Conservation (phyloP, 2,888 invertebrate genomes). For the Aradus depressus region DNA sequence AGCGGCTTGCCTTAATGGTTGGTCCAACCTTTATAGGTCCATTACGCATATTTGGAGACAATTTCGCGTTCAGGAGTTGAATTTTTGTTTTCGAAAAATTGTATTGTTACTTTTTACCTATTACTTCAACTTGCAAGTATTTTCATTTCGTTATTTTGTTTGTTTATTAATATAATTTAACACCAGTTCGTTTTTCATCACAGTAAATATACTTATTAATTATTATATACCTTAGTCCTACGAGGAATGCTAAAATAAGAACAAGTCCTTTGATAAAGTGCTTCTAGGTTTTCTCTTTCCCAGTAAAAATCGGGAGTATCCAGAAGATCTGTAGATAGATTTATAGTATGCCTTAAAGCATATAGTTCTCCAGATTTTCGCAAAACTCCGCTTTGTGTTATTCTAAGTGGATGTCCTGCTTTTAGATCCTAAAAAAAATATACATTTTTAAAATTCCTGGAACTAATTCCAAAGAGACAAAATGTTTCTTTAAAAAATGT, state of each 20-base stretch:
- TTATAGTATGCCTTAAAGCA: slow-evolving; percentile 77
- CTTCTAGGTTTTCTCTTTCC: slow-evolving; percentile 85
- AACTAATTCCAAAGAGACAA: neutral
- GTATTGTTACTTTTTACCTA: neutral
- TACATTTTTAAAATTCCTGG: neutral
- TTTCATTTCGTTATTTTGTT: neutral
- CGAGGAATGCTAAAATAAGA: slow-evolving; percentile 73
- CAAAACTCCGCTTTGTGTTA: slow-evolving; percentile 57
- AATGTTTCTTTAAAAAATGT: neutral
- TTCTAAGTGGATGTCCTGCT: slow-evolving; percentile 55
- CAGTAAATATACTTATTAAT: neutral
- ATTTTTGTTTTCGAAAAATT: no score
- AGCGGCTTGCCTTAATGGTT: no score
- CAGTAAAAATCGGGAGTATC: slow-evolving; percentile 98
- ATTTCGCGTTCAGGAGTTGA: no score
- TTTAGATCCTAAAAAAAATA: slow-evolving; percentile 49
- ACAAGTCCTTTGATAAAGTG: slow-evolving; percentile 68
- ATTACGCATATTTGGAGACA: no score
- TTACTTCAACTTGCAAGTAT: no score
- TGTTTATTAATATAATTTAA: no score
- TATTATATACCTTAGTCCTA: slow-evolving; percentile 56
- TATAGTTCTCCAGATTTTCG: slow-evolving; percentile 79
- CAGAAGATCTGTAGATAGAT: slow-evolving; percentile 83
- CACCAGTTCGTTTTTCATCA: no score
- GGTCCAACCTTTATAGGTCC: no score